Evolutionary conservation across 2,797 vertebrate genomes (phyloP).

Genomic region (Stomatorhinus walkeri): DNA sequence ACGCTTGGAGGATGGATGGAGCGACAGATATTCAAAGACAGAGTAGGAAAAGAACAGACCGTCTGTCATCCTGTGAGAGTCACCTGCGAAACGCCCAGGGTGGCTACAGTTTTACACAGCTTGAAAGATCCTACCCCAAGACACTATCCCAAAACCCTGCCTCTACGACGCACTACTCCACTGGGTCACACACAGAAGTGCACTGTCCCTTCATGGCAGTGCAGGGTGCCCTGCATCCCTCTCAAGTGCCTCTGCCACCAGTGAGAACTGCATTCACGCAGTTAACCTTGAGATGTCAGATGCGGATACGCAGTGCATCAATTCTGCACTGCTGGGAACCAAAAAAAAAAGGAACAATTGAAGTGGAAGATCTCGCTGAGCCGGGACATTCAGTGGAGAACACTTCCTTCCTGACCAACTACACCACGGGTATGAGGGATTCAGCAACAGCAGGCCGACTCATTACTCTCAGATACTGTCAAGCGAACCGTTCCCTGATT

Average conservation of each 20-base stretch:
- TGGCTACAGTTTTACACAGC: neutral
- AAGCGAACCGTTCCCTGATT: neutral
- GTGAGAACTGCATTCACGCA: constrained; percentile 29
- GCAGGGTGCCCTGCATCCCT: neutral
- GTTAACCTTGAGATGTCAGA: constrained; percentile 35
- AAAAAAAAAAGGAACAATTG: neutral
- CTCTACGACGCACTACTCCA: neutral
- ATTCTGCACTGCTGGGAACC: neutral
- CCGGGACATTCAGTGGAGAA: neutral
- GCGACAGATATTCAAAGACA: neutral
- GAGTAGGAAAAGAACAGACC: neutral
- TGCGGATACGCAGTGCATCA: constrained; percentile 21
- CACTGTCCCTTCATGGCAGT: neutral
- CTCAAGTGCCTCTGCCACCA: neutral
- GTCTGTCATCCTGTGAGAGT: neutral
- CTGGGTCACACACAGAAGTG: neutral
- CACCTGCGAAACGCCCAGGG: neutral
- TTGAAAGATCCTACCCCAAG: neutral
- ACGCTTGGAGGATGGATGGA: neutral
- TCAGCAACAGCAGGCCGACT: neutral
- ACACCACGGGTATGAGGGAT: neutral
- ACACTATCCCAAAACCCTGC: neutral
- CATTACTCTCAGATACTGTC: neutral
- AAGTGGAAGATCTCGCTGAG: neutral
- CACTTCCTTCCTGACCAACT: neutral